Base-by-base conservation (phyloP, 1,140 invertebrate species). In the Scaptodrosophila lebanonensis region DNA sequence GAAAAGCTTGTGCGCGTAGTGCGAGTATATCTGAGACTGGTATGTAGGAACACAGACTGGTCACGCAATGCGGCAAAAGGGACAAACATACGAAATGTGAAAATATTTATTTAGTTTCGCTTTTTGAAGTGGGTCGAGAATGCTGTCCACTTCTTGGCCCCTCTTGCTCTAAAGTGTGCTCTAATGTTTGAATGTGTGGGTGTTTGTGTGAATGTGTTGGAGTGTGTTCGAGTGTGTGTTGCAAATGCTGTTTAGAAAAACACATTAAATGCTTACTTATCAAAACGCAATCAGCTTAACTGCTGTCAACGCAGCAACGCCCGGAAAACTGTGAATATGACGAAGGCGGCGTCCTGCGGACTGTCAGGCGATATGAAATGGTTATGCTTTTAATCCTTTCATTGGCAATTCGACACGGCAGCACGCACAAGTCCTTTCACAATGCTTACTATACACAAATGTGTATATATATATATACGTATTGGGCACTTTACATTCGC, bases 261-360 rank as follows among this genome's bases (percentile, higher is more conserved):
- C 82, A 75, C 82, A 84, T 84, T 84, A 84, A 84, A 82, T 82
- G 82, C 79, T 82, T 75, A 84, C 77, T 82, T 75, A 66, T 84
- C 61, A 64, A 43, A 62, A 54, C 60, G 64, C 71, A 83, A 84
- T 84, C 79, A 72, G 79, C 79, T 84, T 84, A 66, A 72, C 59
- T 56, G 54, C 39, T 42, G 63, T 48, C 65, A 58, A 40, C 43
- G 38, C 32, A n/a, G 17, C 47, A 18, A 11, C 9, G 9, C 13
- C 15, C 36, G 16, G 13, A 18, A 32, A 8, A 47, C 16, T 48
- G 18, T 9, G 3, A 33, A 17, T 12, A 32, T 9, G 33, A 12
- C 20, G 30, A 32, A 48, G 13, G 44, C 47, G 32, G 45, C 15
- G 22, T 53, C 33, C 40, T 13, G 25, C 48, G 42, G 42, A 44